Evolutionary conservation across 2,113 vertebrate species (phyloP).

Genomic region (Pygoscelis adeliae): DNA sequence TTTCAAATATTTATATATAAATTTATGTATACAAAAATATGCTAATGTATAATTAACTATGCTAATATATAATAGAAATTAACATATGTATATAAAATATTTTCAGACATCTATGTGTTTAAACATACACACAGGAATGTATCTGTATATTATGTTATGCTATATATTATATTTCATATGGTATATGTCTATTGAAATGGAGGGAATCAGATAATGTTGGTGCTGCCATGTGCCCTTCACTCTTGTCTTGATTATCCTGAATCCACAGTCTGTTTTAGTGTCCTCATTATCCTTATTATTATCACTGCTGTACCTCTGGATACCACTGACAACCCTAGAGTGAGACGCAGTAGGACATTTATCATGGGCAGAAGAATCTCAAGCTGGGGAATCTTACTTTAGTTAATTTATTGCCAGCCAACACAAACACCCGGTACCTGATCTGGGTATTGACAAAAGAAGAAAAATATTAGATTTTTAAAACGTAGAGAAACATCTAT

Average conservation of each 20-base stretch:
- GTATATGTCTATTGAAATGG: not conserved
- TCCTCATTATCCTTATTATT: not conserved
- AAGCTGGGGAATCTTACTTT: not conserved
- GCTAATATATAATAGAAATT: not conserved
- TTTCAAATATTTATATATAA: not conserved
- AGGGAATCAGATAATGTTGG: not conserved
- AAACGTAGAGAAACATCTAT: not conserved
- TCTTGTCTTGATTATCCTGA: not conserved
- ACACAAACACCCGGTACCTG: not conserved
- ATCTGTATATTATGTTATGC: not conserved
- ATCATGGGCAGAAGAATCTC: not conserved
- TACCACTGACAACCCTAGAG: not conserved
- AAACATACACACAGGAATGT: not conserved
- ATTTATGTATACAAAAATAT: not conserved
- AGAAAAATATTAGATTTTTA: not conserved
- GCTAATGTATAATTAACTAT: not conserved
- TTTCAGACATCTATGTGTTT: not conserved
- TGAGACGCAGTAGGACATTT: not conserved
- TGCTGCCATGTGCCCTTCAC: not conserved
- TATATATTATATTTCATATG: not conserved
- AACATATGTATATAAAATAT: not conserved
- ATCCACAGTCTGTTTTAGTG: not conserved
- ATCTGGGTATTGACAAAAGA: not conserved
- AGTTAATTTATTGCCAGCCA: not conserved
- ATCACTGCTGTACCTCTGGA: not conserved